These are phyloP conservation scores for Drosophila cardini DNA, from an alignment of 1,140 invertebrate species.

Conservation along the genomic window DNA sequence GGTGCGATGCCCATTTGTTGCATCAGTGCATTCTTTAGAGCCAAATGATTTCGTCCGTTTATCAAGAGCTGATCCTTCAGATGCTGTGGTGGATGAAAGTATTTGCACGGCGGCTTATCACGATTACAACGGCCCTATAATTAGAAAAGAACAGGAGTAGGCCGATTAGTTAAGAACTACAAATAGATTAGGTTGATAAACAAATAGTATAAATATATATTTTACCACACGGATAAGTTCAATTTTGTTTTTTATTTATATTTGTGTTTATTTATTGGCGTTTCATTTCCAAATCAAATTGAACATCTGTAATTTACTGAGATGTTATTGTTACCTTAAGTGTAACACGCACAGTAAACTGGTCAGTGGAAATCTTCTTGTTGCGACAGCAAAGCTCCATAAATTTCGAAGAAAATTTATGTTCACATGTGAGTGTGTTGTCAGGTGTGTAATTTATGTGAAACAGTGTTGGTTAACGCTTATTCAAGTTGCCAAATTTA, in stretches of 20 bases:
- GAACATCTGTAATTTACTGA: constrained; percentile 9
- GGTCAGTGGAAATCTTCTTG: constrained; percentile 4
- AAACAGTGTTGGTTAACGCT: constrained; percentile 42
- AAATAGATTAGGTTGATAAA: no score
- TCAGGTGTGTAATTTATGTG: constrained; percentile 30
- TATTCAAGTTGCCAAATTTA: constrained; percentile 45
- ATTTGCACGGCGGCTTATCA: constrained; percentile 99
- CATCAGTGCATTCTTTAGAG: constrained; percentile 98
- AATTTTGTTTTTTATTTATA: not conserved
- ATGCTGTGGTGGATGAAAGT: constrained; percentile 99
- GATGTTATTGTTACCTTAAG: not conserved
- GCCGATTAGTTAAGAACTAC: constrained; percentile 16
- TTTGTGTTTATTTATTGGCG: constrained; percentile 1
- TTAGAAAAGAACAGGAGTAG: constrained; percentile 52
- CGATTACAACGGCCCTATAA: constrained; percentile 99
- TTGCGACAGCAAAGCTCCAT: constrained; percentile 42
- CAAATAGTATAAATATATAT: no score
- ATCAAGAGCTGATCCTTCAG: constrained; percentile 99
- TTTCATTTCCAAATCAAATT: constrained; percentile 10
- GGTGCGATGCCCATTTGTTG: constrained; percentile 97
- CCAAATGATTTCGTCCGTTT: constrained; percentile 99
- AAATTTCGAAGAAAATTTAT: constrained; percentile 61
- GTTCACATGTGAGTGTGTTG: constrained; percentile 36
- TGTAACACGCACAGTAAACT: not conserved
- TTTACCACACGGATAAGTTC: no score